These are phyloP conservation scores for Agriopis marginaria DNA, from an alignment of 2,888 invertebrate species.

Conservation along the genomic window DNA sequence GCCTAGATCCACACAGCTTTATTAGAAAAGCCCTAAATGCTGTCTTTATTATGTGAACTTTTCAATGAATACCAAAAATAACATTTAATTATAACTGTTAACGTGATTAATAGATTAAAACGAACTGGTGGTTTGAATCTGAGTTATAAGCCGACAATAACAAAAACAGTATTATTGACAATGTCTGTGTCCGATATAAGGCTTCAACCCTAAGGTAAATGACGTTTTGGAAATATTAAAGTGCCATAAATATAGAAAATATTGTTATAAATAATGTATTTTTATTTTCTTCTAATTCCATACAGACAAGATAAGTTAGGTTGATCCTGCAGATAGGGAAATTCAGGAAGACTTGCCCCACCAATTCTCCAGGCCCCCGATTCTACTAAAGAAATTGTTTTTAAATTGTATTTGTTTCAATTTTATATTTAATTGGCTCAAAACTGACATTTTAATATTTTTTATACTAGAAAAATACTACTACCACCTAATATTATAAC, in stretches of 20 bases:
- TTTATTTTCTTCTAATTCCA: constrained; percentile 26
- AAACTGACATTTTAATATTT: no score
- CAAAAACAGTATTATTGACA: constrained; percentile 42
- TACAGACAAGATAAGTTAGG: background rate
- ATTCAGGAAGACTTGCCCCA: no score
- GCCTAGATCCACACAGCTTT: background rate
- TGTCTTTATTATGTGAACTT: background rate
- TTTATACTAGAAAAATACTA: no score
- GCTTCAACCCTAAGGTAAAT: constrained; percentile 46
- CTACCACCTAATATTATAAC: no score
- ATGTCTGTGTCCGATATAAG: constrained; percentile 31
- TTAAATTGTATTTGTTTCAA: no score
- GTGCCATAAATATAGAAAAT: constrained; percentile 49
- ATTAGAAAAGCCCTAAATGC: background rate
- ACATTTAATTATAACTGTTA: background rate
- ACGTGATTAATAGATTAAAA: background rate
- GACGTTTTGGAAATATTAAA: constrained; percentile 47
- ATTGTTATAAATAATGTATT: constrained; percentile 45
- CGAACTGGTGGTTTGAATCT: constrained; percentile 20
- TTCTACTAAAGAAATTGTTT: no score
- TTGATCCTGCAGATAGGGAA: background rate
- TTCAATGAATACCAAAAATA: constrained; percentile 6
- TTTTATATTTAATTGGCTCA: no score
- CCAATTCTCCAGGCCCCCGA: no score
- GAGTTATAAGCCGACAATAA: constrained; percentile 44